A percentile compares a stretch with the other conserved stretches of the same genome.
Evolutionary conservation across 2,113 vertebrate species (phyloP).

Genomic region (Poeciliopsis prolifica): DNA sequence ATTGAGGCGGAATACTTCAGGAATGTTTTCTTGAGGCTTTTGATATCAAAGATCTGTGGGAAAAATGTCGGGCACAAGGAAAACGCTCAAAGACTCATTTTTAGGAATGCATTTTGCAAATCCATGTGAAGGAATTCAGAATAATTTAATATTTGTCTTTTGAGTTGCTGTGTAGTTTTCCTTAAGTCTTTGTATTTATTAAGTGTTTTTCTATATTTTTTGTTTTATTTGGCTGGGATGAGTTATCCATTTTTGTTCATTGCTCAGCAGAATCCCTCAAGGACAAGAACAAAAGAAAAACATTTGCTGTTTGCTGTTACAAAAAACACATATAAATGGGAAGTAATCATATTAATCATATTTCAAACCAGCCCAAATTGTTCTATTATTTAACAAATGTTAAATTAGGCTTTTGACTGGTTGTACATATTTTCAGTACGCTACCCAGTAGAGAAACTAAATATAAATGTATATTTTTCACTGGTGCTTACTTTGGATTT

Average conservation of each 20-base stretch:
- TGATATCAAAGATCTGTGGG: slow-evolving; percentile 24
- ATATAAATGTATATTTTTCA: background rate
- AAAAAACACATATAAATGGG: background rate
- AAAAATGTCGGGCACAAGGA: background rate
- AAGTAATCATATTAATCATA: background rate
- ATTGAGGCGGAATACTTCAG: slow-evolving; percentile 12
- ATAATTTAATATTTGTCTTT: slow-evolving; percentile 1
- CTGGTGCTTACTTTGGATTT: background rate
- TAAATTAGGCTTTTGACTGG: background rate
- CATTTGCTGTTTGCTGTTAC: background rate
- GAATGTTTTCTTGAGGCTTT: slow-evolving; percentile 16
- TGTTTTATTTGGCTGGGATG: slow-evolving; percentile 23
- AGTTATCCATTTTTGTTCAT: slow-evolving; percentile 9
- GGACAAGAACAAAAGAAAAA: background rate
- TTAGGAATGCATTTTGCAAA: slow-evolving; percentile 1
- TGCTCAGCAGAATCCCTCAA: background rate
- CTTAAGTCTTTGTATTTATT: slow-evolving; percentile 17
- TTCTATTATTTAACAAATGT: background rate
- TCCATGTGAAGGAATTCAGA: background rate
- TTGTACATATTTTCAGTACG: background rate
- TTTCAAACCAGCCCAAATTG: background rate
- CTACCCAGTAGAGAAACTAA: background rate
- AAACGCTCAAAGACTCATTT: background rate
- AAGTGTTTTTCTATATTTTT: slow-evolving; percentile 13
- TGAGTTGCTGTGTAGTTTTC: slow-evolving; percentile 4